Percentiles rank a stretch among this genome's conserved stretches.
phyloP scores from a whole-genome alignment of 2,797 vertebrate species.

The Halcyon smyrnensis region DNA sequence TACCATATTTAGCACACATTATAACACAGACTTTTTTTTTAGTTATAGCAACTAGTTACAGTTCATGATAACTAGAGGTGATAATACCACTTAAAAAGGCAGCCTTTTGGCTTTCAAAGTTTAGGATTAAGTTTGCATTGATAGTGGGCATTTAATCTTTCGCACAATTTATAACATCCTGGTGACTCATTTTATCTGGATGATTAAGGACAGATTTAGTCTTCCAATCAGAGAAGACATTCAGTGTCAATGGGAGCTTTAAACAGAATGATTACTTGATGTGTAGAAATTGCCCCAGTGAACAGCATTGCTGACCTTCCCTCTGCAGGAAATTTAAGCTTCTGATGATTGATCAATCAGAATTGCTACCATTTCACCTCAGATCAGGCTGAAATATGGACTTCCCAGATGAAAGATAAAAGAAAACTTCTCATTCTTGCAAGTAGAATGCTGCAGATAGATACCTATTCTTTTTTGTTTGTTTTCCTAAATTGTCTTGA shows the following conservation, averaged over 20 bases:
- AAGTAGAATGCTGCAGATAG: background rate
- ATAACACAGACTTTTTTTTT: background rate
- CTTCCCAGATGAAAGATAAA: slow-evolving; percentile 3
- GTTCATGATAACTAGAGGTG: background rate
- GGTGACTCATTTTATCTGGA: slow-evolving; percentile 27
- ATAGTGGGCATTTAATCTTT: background rate
- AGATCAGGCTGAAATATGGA: slow-evolving; percentile 18
- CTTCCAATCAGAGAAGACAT: slow-evolving; percentile 47
- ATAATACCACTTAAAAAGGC: slow-evolving; percentile 32
- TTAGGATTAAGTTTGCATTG: slow-evolving; percentile 18
- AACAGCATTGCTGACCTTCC: slow-evolving; percentile 35
- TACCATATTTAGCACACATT: background rate
- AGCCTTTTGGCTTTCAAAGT: slow-evolving; percentile 1
- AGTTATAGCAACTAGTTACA: background rate
- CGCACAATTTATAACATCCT: background rate
- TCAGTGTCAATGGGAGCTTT: slow-evolving; percentile 36
- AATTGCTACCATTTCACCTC: slow-evolving; percentile 26
- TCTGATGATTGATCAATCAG: slow-evolving; percentile 36
- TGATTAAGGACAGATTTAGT: slow-evolving; percentile 56
- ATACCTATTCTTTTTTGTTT: background rate
- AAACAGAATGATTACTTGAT: background rate
- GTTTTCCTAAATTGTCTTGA: background rate
- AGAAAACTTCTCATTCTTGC: slow-evolving; percentile 23
- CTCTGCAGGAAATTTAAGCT: slow-evolving; percentile 44
- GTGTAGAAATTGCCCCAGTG: background rate